These are phyloP conservation scores for Phaedon cochleariae DNA, from an alignment of 2,888 invertebrate genomes.

Conservation along the genomic window DNA sequence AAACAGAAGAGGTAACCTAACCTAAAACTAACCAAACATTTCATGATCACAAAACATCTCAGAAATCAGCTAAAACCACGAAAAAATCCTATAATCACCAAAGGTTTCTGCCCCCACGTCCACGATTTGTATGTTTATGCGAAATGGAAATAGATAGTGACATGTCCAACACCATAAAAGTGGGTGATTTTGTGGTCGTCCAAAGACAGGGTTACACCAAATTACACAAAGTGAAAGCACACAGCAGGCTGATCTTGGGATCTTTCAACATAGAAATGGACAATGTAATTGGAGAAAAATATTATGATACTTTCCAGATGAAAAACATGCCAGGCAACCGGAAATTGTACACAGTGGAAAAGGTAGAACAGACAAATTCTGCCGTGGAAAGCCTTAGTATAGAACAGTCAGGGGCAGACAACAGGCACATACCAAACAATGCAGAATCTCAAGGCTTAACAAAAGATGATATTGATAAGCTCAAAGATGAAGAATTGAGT, in stretches of 20 bases:
- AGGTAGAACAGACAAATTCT: slow-evolving; percentile 67
- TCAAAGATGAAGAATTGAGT: slow-evolving; percentile 79
- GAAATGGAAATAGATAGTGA: slow-evolving; percentile 30
- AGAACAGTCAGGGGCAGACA: slow-evolving; percentile 79
- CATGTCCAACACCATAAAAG: slow-evolving; percentile 62
- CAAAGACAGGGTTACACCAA: slow-evolving; percentile 82
- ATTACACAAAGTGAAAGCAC: slow-evolving; percentile 74
- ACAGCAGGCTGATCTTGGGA: slow-evolving; percentile 72
- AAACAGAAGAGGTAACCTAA: background rate
- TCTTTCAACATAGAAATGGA: slow-evolving; percentile 75
- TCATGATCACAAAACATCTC: no score
- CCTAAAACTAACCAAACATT: background rate
- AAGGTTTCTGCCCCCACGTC: no score
- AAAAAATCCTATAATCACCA: no score
- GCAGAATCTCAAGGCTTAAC: slow-evolving; percentile 84
- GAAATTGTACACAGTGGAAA: slow-evolving; percentile 65
- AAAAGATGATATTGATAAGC: slow-evolving; percentile 80
- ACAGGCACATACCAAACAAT: slow-evolving; percentile 82
- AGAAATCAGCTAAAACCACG: no score
- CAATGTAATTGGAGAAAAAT: slow-evolving; percentile 74
- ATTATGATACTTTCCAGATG: slow-evolving; percentile 81
- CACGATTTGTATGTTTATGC: no score
- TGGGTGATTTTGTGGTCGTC: slow-evolving; percentile 78
- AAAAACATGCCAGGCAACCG: slow-evolving; percentile 67
- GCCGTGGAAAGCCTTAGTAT: slow-evolving; percentile 70